Percentiles rank a stretch among this genome's conserved stretches.
These are phyloP conservation scores for Euwallacea similis DNA, from an alignment of 1,140 invertebrate species.

Conservation along the genomic window DNA sequence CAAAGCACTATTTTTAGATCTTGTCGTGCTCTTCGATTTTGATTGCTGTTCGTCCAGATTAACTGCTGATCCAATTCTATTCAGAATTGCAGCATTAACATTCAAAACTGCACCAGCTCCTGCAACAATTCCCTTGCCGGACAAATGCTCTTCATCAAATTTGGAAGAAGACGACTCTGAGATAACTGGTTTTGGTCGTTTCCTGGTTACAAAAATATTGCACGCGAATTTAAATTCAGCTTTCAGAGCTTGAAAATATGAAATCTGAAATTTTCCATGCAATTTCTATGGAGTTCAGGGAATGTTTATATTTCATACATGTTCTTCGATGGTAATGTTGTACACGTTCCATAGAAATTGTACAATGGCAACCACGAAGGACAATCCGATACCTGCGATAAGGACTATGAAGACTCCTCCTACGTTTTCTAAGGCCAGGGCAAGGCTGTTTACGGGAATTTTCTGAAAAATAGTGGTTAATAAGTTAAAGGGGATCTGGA, in stretches of 20 bases:
- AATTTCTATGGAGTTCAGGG: background rate
- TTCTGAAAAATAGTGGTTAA: conserved; percentile 18
- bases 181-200: conserved; percentile 57
- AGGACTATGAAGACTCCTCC: conserved; percentile 91
- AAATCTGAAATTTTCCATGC: conserved; percentile 56
- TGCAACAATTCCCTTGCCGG: conserved; percentile 40
- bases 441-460: conserved; percentile 51
- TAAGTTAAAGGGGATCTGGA: too few relatives aligned
- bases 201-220: conserved; percentile 65
- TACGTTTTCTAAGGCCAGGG: conserved; percentile 77
- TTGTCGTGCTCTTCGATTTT: too few relatives aligned
- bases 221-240: conserved; percentile 66
- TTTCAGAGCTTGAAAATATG: conserved; percentile 63
- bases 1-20: too few relatives aligned
- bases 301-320: conserved; percentile 56
- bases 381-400: conserved; percentile 66
- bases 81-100: conserved; percentile 26
- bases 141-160: conserved; percentile 28
- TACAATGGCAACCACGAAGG: conserved; percentile 67
- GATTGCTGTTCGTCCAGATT: too few relatives aligned
- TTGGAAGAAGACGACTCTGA: conserved; percentile 36
- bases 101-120: conserved; percentile 39
- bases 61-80: conserved; percentile 21
- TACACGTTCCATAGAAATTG: conserved; percentile 84
- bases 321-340: conserved; percentile 75